A percentile compares a stretch with the other conserved stretches of the same genome.
Conservation (phyloP, 2,113 vertebrate genomes). For the Anoplopoma fimbria region DNA sequence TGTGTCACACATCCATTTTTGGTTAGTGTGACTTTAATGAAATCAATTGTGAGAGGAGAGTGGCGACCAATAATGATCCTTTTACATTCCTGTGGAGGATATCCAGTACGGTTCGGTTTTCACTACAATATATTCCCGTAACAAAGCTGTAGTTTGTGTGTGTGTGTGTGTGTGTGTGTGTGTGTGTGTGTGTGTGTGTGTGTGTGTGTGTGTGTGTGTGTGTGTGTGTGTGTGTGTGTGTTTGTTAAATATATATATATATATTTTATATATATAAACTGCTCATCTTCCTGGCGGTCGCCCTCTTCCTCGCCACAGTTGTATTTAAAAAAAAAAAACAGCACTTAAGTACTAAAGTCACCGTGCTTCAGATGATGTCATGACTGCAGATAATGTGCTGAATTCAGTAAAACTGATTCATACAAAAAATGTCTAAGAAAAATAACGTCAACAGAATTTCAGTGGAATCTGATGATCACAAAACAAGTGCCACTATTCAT, state of each 20-base stretch:
- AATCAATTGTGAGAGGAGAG: background rate
- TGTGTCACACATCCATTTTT: background rate
- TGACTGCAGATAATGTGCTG: background rate
- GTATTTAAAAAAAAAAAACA: too few relatives aligned
- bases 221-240: too few relatives aligned
- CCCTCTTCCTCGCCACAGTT: slow-evolving; percentile 94
- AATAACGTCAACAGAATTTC: background rate
- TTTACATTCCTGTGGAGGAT: slow-evolving; percentile 3
- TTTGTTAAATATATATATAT: too few relatives aligned
- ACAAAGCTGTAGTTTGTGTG: background rate
- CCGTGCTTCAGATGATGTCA: background rate
- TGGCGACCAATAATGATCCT: background rate
- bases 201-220: too few relatives aligned
- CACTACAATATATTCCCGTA: background rate
- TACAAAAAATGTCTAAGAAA: background rate
- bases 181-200: too few relatives aligned
- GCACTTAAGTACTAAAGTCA: too few relatives aligned
- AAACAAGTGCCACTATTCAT: background rate
- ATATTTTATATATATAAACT: too few relatives aligned
- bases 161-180: background rate
- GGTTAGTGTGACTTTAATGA: background rate
- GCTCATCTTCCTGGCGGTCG: slow-evolving; percentile 95
- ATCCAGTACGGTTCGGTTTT: background rate
- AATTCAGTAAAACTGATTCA: background rate
- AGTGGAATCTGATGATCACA: background rate